Conservation (phyloP, 2,797 vertebrate species). For the Hozukius guyotensis region DNA sequence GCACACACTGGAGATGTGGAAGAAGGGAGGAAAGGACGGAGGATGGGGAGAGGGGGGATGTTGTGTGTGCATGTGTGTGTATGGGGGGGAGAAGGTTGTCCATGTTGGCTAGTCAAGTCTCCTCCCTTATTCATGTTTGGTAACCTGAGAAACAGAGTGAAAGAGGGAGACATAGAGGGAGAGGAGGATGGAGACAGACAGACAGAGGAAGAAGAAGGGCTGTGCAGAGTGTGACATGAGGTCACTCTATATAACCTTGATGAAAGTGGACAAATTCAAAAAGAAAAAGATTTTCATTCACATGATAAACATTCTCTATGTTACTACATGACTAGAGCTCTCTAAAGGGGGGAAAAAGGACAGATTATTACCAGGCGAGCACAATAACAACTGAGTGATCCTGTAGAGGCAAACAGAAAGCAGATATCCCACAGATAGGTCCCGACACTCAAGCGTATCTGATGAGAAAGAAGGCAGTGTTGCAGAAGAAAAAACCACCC, state of each 20-base stretch:
- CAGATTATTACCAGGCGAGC: slow-evolving; percentile 17
- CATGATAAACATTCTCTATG: slow-evolving; percentile 5
- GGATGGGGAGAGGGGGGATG: background rate
- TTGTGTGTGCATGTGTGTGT: slow-evolving; percentile 9
- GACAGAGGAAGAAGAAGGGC: slow-evolving; percentile 11
- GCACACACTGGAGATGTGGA: slow-evolving; percentile 49
- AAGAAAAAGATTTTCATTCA: background rate
- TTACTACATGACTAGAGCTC: slow-evolving; percentile 27
- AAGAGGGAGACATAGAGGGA: slow-evolving; percentile 35
- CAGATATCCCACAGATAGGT: slow-evolving; percentile 39
- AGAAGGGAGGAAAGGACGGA: background rate
- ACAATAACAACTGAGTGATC: slow-evolving; percentile 22
- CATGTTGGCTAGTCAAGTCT: slow-evolving; percentile 58
- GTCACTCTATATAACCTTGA: slow-evolving; percentile 64
- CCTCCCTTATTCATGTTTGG: slow-evolving; percentile 72
- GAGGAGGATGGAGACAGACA: slow-evolving; percentile 43
- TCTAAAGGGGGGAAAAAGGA: slow-evolving; percentile 13
- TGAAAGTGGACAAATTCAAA: slow-evolving; percentile 40
- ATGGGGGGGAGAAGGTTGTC: slow-evolving; percentile 23
- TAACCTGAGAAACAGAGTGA: slow-evolving; percentile 72
- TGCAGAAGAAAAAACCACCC: slow-evolving; percentile 54
- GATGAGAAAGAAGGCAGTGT: slow-evolving; percentile 46
- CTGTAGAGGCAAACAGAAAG: slow-evolving; percentile 30
- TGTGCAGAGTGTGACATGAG: slow-evolving; percentile 52
- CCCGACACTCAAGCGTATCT: slow-evolving; percentile 39